Evolutionary conservation across 2,888 invertebrate species (phyloP).

Genomic region (Habroteleia sp.): DNA sequence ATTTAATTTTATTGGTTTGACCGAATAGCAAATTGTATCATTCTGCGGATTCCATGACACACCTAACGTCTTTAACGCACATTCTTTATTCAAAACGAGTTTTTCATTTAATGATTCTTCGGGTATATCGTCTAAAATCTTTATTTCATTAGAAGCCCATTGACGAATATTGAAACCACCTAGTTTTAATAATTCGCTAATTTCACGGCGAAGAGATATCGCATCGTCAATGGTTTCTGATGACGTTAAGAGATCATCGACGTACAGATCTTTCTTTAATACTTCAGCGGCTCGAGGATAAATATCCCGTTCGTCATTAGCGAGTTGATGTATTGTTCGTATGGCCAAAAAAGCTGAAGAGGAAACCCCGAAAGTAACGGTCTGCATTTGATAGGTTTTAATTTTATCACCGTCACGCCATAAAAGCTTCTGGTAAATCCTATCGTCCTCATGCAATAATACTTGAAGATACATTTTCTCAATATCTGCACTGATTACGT

Average conservation of each 20-base stretch:
- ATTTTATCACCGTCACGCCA: too few relatives aligned
- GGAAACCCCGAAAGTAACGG: too few relatives aligned
- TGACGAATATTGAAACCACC: neutral
- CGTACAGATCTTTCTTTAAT: neutral
- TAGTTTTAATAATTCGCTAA: neutral
- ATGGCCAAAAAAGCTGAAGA: neutral
- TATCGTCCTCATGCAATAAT: slow-evolving; percentile 5
- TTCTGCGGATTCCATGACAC: neutral
- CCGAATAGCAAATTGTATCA: neutral
- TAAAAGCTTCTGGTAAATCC: slow-evolving; percentile 2
- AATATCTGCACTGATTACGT: slow-evolving; percentile 8
- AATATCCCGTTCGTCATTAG: neutral
- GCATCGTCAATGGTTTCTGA: neutral
- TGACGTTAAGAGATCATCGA: neutral
- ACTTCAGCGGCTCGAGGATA: neutral
- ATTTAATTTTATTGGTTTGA: neutral
- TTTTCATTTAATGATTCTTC: neutral
- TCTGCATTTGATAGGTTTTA: too few relatives aligned
- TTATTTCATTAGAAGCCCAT: neutral
- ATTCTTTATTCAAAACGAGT: neutral
- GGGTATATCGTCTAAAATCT: neutral
- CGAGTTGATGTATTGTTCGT: neutral
- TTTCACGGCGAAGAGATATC: too few relatives aligned
- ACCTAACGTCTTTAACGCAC: neutral
- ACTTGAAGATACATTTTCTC: slow-evolving; percentile 24